Percentiles rank a stretch among this genome's conserved stretches.
Conservation (phyloP, 2,888 invertebrate genomes). For the Dicyrtomina minuta region DNA sequence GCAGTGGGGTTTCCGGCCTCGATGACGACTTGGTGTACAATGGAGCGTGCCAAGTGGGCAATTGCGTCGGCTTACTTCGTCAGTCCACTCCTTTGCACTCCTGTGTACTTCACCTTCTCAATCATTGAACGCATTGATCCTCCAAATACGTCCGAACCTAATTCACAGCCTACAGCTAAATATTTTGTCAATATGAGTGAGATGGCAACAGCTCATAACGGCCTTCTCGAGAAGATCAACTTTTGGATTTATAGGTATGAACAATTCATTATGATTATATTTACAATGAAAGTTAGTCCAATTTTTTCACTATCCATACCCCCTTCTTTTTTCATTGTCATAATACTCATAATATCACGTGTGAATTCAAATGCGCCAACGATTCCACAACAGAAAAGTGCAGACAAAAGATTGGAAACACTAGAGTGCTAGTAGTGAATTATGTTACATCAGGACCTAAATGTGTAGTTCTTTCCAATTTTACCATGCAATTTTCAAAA, state of each 20-base stretch:
- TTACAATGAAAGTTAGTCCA: neutral
- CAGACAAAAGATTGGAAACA: no score
- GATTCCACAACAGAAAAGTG: no score
- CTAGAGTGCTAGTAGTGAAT: no score
- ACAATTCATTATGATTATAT: neutral
- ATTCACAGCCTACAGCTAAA: conserved; percentile 61
- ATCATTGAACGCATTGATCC: conserved; percentile 58
- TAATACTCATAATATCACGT: neutral
- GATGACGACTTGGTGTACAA: conserved; percentile 79
- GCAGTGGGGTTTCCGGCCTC: conserved; percentile 79
- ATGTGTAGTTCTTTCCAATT: no score
- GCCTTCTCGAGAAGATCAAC: conserved; percentile 63
- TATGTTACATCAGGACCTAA: no score
- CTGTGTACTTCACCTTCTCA: conserved; percentile 78
- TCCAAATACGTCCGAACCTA: conserved; percentile 58
- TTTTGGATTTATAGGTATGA: conserved; percentile 80
- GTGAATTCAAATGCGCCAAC: no score
- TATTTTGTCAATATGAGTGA: conserved; percentile 71
- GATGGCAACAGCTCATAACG: conserved; percentile 63
- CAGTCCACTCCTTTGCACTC: conserved; percentile 80
- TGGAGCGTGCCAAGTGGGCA: conserved; percentile 72
- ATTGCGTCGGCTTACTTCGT: conserved; percentile 76
- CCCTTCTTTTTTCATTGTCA: conserved; percentile 2
- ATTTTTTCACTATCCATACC: neutral
- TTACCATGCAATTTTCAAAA: no score